Conservation (phyloP, 2,888 invertebrate species). For the Euzetes globulus region DNA sequence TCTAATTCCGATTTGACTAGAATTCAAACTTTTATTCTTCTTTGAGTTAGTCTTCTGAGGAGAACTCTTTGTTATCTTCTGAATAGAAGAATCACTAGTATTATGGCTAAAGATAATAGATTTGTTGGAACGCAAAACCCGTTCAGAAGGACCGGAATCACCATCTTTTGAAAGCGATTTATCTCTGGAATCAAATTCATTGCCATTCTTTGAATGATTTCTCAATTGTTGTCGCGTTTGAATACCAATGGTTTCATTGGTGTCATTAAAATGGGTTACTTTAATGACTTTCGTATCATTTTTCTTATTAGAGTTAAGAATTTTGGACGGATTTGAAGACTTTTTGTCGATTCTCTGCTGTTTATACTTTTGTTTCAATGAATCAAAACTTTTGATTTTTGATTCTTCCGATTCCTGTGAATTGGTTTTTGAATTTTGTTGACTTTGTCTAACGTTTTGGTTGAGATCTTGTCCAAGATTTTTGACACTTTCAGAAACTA, state of each 20-base stretch:
- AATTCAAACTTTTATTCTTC: constrained; percentile 24
- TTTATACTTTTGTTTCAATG: constrained; percentile 56
- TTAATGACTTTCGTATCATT: constrained; percentile 13
- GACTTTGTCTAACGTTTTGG: neutral
- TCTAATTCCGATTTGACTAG: constrained; percentile 22
- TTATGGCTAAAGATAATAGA: neutral
- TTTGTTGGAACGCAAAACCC: neutral
- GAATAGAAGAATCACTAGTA: neutral
- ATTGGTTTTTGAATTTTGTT: neutral
- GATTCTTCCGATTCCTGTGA: neutral
- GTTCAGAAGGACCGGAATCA: neutral
- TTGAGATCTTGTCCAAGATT: neutral
- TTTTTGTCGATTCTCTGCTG: constrained; percentile 57
- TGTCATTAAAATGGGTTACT: constrained; percentile 17
- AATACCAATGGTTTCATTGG: neutral
- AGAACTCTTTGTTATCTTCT: neutral
- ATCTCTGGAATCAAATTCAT: neutral
- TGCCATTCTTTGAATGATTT: neutral
- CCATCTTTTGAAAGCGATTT: neutral
- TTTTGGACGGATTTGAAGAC: constrained; percentile 36
- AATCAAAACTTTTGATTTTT: constrained; percentile 50
- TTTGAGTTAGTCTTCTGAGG: neutral
- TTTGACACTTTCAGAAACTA: neutral
- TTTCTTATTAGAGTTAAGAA: neutral
- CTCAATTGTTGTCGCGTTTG: constrained; percentile 22